Percentiles rank a stretch among this genome's conserved stretches.
Conservation (phyloP, 1,140 invertebrate genomes). For the Frieseomelitta varia region DNA sequence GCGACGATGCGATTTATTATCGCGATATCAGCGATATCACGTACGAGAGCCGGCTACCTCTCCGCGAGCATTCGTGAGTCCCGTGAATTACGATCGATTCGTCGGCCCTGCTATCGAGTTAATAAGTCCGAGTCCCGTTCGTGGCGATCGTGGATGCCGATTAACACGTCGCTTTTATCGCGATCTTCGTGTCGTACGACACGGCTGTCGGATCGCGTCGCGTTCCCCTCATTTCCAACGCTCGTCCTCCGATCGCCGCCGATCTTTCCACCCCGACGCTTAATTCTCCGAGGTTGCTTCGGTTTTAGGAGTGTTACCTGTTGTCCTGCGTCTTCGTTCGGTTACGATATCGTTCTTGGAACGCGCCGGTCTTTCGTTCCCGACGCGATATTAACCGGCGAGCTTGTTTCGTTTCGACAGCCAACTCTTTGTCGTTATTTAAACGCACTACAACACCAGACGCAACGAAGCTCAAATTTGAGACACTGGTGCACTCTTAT, state of each 20-base stretch:
- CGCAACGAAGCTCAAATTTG: too few relatives aligned
- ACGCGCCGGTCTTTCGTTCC: not conserved
- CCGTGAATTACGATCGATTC: conserved; percentile 33
- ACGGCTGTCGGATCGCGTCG: not conserved
- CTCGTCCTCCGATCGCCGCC: not conserved
- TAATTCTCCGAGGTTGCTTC: not conserved
- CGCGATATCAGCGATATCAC: conserved; percentile 26
- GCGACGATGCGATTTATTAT: conserved; percentile 47
- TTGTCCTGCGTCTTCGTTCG: not conserved
- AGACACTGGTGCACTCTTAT: not conserved
- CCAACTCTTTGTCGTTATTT: too few relatives aligned
- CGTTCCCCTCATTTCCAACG: not conserved
- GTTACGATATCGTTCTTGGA: not conserved
- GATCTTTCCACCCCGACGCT: not conserved
- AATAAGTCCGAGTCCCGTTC: conserved; percentile 46
- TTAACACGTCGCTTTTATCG: conserved; percentile 46
- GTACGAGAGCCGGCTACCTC: conserved; percentile 13
- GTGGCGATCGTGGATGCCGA: conserved; percentile 34
- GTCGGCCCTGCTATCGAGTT: conserved; percentile 29
- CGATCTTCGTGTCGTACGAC: conserved; percentile 41
- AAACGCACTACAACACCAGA: too few relatives aligned
- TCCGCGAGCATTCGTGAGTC: conserved; percentile 16
- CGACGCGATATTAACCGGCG: not conserved
- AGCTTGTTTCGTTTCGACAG: not conserved
- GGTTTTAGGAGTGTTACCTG: not conserved